phyloP scores from a whole-genome alignment of 2,113 vertebrate genomes.

The Oryctolagus cuniculus region DNA sequence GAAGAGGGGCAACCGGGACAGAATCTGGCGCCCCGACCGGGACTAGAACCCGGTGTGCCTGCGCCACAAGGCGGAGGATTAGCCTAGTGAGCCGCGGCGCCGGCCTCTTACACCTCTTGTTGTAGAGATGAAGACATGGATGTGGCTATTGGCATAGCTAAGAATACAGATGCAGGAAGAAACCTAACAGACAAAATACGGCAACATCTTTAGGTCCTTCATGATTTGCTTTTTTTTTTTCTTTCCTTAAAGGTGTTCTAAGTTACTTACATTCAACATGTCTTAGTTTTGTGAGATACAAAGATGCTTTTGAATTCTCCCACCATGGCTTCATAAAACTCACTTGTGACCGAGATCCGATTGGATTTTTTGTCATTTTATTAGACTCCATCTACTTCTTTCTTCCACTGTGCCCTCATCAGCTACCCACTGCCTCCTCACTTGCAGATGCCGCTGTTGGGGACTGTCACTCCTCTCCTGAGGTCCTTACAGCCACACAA shows the following conservation, averaged over 20 bases:
- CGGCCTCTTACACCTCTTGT: neutral
- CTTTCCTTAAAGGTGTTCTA: neutral
- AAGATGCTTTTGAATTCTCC: neutral
- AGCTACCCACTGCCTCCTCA: neutral
- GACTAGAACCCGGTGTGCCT: no score
- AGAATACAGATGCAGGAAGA: neutral
- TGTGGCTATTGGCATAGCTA: neutral
- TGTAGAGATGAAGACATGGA: neutral
- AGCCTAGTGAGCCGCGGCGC: no score
- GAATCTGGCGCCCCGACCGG: no score
- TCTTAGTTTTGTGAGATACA: slow-evolving; percentile 15
- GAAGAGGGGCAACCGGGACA: no score
- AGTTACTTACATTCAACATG: neutral
- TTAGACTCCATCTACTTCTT: neutral
- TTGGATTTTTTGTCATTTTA: neutral
- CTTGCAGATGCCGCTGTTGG: neutral
- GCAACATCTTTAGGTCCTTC: neutral
- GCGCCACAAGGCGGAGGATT: no score
- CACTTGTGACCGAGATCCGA: neutral
- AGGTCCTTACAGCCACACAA: slow-evolving; percentile 33
- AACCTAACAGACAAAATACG: slow-evolving; percentile 20
- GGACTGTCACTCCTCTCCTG: neutral
- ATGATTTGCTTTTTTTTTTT: neutral
- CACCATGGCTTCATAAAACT: neutral
- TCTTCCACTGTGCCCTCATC: neutral